Evolutionary conservation across 35 echinoderm and acorn worm genomes (phyloP).

Genomic region (Holothuria glaberrima): DNA sequence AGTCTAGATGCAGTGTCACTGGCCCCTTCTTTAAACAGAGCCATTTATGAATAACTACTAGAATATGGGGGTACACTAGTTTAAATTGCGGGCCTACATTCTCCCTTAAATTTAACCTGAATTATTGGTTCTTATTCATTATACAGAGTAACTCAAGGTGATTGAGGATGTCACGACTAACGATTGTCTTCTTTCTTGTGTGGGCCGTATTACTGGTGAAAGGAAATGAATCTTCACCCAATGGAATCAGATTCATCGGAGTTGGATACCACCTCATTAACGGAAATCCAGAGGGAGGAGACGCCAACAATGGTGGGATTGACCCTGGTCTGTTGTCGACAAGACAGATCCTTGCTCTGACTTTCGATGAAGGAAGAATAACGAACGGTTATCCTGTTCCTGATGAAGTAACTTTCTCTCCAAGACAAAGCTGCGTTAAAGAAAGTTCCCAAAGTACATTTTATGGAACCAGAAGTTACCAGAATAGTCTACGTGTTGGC

Average conservation of each 20-base stretch:
- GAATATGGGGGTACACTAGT: no score
- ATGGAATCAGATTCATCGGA: constrained; percentile 14
- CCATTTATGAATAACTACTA: no score
- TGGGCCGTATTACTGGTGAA: no score
- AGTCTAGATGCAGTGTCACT: no score
- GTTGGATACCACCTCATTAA: constrained; percentile 65
- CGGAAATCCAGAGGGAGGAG: constrained; percentile 82
- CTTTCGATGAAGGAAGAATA: constrained; percentile 59
- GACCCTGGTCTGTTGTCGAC: constrained; percentile 77
- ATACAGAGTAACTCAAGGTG: no score
- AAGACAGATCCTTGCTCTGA: constrained; percentile 60
- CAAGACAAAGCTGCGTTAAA: neutral
- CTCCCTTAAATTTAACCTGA: no score
- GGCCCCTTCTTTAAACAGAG: no score
- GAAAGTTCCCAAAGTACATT: constrained; percentile 5
- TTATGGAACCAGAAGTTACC: constrained; percentile 20
- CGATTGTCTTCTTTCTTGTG: no score
- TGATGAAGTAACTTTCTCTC: constrained; percentile 17
- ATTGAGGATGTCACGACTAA: no score
- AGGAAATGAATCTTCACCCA: no score
- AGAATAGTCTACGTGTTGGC: neutral
- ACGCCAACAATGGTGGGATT: constrained; percentile 60
- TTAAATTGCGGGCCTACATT: no score
- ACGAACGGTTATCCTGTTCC: neutral
- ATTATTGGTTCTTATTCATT: no score